Evolutionary conservation across 1,140 invertebrate genomes (phyloP), one percentile per base, ranked within the genome.

Genomic region (Procambarus clarkii): DNA sequence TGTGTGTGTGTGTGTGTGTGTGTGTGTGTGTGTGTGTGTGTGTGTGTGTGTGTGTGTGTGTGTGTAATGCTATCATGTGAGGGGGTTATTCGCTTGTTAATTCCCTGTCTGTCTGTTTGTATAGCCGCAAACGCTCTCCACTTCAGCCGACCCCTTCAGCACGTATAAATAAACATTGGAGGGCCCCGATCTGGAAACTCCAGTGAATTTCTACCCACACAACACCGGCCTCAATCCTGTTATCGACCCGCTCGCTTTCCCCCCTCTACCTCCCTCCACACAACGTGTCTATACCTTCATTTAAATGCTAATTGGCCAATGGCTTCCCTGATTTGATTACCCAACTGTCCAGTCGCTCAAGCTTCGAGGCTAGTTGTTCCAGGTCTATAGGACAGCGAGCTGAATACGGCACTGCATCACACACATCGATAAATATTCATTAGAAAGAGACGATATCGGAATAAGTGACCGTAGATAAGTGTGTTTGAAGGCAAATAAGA

Each of bases 311-410:
- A 74, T 74, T 74, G 69, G 11, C 69, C 69, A 74, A 74, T 21
- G 7, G 69, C 69, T 74, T 74, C 69, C 69, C 69, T 74, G 69
- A 74, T 74, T 74, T 74, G 69, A 74, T 74, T 74, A 74, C n/a
- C 69, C 21, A 74, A 74, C 69, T 74, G 69, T 74, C 69, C 69
- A 34, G 69, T 34, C n/a, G 5, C 69, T 34, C n/a, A 34, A 74
- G 69, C n/a, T 74, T 74, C n/a, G 60, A 18, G 18, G 18, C 9
- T 15, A 64, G 60, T 64, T 64, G 60, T 64, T 64, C 60, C 13
- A 4, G 15, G 9, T 11, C 18, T 64, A 64, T 21, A 64, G 60
- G 60, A 64, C 13, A 64, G 60, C 18, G 60, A 0, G 18, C 18
- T 64, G 60, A 64, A 64, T 64, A 64, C 60, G 4, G 0, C 18